Evolutionary conservation across 2,113 vertebrate genomes (phyloP).

Genomic region (Rhadina sibilatrix): DNA sequence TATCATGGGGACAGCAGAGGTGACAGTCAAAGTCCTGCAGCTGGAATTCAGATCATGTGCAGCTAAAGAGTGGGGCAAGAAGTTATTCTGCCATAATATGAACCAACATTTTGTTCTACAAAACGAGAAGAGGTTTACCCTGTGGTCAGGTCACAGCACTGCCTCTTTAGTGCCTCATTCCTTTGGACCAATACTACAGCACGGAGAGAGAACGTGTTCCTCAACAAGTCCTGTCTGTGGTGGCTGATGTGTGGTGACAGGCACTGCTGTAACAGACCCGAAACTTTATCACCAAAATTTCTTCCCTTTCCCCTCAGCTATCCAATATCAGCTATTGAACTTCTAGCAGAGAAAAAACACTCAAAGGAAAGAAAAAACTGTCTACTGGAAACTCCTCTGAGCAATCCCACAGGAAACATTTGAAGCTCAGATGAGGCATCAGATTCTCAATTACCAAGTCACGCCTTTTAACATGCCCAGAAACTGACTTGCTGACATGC

Average conservation of each 20-base stretch:
- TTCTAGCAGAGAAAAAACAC: not conserved
- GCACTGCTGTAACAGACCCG: not conserved
- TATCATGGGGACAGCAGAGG: not conserved
- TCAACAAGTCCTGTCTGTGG: not conserved
- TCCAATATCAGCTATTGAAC: not conserved
- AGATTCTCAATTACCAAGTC: constrained; percentile 29
- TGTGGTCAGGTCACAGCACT: not conserved
- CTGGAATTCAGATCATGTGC: not conserved
- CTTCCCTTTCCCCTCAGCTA: not conserved
- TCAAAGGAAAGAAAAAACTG: not conserved
- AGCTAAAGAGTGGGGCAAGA: not conserved
- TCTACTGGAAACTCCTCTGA: not conserved
- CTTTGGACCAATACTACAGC: not conserved
- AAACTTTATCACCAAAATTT: not conserved
- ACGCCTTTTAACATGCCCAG: not conserved
- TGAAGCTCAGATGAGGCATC: not conserved
- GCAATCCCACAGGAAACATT: constrained; percentile 6
- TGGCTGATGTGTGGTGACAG: not conserved
- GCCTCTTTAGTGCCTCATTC: not conserved
- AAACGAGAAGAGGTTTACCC: not conserved
- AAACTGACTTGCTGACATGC: constrained; percentile 27
- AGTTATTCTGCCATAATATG: not conserved
- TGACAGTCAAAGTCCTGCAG: not conserved
- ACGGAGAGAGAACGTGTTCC: not conserved
- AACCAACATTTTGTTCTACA: not conserved